Conservation (phyloP, 2,888 invertebrate genomes). For the Caradrina clavipalpis region DNA sequence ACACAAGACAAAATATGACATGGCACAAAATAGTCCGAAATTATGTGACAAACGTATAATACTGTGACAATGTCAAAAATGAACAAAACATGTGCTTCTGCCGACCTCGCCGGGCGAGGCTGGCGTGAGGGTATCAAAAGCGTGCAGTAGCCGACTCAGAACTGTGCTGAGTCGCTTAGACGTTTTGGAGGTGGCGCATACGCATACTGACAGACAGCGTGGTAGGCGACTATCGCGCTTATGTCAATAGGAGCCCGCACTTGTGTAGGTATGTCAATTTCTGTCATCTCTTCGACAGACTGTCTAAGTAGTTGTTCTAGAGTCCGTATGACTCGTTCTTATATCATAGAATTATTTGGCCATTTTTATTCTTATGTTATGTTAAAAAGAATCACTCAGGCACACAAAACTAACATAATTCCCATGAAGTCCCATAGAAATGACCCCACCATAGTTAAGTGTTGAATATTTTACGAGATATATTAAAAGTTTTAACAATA, state of each 20-base stretch:
- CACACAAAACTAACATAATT: slow-evolving; percentile 44
- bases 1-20: slow-evolving; percentile 71
- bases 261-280: slow-evolving; percentile 39
- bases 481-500: slow-evolving; percentile 37
- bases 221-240: slow-evolving; percentile 69
- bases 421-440: slow-evolving; percentile 20
- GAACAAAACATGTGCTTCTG: slow-evolving; percentile 31
- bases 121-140: slow-evolving; percentile 73
- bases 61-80: slow-evolving; percentile 56
- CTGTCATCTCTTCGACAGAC: slow-evolving; percentile 26
- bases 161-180: slow-evolving; percentile 85
- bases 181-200: slow-evolving; percentile 74
- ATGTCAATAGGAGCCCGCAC: slow-evolving; percentile 61
- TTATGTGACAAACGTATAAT: slow-evolving; percentile 59
- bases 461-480: slow-evolving; percentile 22
- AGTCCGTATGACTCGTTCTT: slow-evolving; percentile 8
- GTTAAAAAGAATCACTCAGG: slow-evolving; percentile 48
- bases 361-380: slow-evolving; percentile 55
- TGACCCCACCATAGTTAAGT: slow-evolving; percentile 23
- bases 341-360: slow-evolving; percentile 59
- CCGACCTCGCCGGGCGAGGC: slow-evolving; percentile 13
- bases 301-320: slow-evolving; percentile 18
- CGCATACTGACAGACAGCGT: slow-evolving; percentile 66
- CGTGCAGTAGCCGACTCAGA: slow-evolving; percentile 88
- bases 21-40: slow-evolving; percentile 79